Evolutionary conservation across 1,140 invertebrate genomes (phyloP).

Genomic region (Andrena cerasifolii): DNA sequence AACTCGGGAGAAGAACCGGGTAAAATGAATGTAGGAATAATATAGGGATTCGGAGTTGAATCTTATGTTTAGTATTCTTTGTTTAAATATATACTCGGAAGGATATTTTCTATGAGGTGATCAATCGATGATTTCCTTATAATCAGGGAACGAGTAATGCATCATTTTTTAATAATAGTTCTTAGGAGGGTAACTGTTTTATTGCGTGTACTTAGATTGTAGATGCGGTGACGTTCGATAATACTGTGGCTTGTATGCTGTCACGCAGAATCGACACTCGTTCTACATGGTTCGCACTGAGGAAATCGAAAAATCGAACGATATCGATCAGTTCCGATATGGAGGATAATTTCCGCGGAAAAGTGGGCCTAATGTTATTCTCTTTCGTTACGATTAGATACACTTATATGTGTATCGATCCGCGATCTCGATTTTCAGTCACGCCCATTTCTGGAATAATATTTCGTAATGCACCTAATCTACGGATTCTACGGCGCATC

Average conservation of each 20-base stretch:
- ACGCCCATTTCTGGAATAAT: neutral
- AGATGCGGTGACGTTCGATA: slow-evolving; percentile 14
- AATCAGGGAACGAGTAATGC: neutral
- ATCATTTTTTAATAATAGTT: neutral
- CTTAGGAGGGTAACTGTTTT: neutral
- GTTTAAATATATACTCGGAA: too few relatives aligned
- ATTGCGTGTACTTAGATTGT: neutral
- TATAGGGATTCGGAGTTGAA: too few relatives aligned
- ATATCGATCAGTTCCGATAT: neutral
- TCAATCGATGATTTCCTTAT: too few relatives aligned
- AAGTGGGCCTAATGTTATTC: neutral
- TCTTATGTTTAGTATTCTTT: too few relatives aligned
- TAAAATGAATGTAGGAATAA: too few relatives aligned
- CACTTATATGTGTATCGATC: slow-evolving; percentile 1
- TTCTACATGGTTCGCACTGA: neutral
- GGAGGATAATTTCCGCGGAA: neutral
- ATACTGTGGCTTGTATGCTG: neutral
- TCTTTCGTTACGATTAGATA: neutral
- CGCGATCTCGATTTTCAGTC: neutral
- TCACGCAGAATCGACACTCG: neutral
- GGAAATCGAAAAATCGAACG: neutral
- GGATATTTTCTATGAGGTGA: too few relatives aligned
- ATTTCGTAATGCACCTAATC: neutral
- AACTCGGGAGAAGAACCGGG: too few relatives aligned
- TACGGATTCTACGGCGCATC: neutral